Base-by-base conservation (phyloP, 2,888 invertebrate genomes). In the Parascotia fuliginaria region DNA sequence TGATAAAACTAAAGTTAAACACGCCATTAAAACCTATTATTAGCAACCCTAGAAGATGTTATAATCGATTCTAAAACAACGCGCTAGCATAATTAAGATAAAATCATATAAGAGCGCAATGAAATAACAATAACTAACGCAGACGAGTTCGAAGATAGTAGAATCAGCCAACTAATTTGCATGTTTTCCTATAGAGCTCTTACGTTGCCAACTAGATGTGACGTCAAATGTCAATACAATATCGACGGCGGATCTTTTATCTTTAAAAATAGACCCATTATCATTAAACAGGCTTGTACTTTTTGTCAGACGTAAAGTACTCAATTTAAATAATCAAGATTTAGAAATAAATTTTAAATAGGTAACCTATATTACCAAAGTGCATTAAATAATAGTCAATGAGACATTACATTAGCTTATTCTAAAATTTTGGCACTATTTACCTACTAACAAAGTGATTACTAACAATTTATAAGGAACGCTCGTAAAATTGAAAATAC, bases 181-280 rank as follows among this genome's bases (percentile, higher is more conserved):
- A 66, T 70, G 58, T 72, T 60, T 59, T 60, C 55, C 58, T 66
- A 61, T 58, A 52, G 29, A 57, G 38, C 43, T 50, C 42, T 53
- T 38, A 39, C 50, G 46, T 50, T 70, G 66, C 69, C 63, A 73
- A 73, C 43, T 54, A 41, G 42, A 42, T 38, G 49, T 73, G 70
- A 73, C 70, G 74, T 73, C 61, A 68, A 47, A 42, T 60, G 55
- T 56, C 55, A 42, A 63, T 37, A 70, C 52, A 60, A 63, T 24
- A 24, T 70, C 63, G 70, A 70, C 60, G 53, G 52, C 53, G 60
- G n/a, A 65, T 47, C 70, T 52, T 67, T 67, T 70, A 61, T 67
- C 60, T 60, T 70, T 67, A 65, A 67, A 64, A 72, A 67, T 72
- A 70, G 67, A 67, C 44, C 52, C 54, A 70, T 70, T 70, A 70